Conservation (phyloP, 2,113 vertebrate species). For the Eurystomus gularis region DNA sequence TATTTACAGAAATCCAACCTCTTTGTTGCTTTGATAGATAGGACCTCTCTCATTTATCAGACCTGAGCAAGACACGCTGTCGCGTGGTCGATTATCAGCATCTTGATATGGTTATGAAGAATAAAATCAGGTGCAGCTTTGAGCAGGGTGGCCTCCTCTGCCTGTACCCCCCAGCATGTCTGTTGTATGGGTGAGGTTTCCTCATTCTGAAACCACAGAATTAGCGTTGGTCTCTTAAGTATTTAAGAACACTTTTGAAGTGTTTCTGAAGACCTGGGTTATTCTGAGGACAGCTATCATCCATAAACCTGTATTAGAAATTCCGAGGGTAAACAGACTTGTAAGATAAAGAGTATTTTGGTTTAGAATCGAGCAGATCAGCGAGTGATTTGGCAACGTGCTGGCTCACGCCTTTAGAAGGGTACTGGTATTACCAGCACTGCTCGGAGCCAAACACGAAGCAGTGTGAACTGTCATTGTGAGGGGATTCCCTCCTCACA, state of each 20-base stretch:
- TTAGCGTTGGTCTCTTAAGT: neutral
- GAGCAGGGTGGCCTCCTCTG: neutral
- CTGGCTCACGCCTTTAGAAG: neutral
- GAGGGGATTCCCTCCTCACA: neutral
- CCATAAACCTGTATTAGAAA: neutral
- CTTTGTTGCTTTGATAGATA: neutral
- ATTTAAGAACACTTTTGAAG: neutral
- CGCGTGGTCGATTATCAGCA: neutral
- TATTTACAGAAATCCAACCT: neutral
- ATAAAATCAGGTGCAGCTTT: neutral
- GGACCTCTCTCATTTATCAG: neutral
- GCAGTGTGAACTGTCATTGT: neutral
- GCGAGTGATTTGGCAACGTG: neutral
- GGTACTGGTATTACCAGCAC: rapidly evolving
- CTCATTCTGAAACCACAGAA: neutral
- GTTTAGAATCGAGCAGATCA: neutral
- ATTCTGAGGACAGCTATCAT: neutral
- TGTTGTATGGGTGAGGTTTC: neutral
- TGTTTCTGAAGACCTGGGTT: conserved; percentile 2
- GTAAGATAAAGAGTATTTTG: neutral
- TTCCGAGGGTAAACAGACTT: conserved; percentile 1
- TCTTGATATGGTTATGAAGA: neutral
- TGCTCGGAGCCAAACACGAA: neutral
- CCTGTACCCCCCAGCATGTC: neutral
- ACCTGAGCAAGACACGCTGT: neutral